Base-by-base conservation (phyloP, 2,113 vertebrate species). In the Hiodon alosoides region DNA sequence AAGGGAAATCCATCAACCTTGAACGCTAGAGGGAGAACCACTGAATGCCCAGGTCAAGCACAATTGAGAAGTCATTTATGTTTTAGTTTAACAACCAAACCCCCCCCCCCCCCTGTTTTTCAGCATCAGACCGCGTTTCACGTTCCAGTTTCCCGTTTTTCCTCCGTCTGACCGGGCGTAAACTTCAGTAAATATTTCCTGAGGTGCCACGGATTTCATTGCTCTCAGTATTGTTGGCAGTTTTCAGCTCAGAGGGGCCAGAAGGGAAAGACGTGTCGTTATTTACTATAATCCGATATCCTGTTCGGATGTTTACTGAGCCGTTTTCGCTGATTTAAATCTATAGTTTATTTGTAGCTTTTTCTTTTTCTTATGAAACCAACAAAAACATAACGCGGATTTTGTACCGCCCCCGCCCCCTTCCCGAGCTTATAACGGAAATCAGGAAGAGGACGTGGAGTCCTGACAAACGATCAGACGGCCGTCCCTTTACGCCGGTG, bases 201-300 rank as follows among this genome's bases (percentile, higher is more conserved):
- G 77, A 7, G 62, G 75, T 77, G 74, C 47, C 51, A 8, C 58
- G 54, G 78, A 57, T 75, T 71, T 4, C 59, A 51, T n/a, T 75
- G 78, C 79, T 84, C 83, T 82, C 83, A 84, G 81, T 80, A 84
- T 84, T 84, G 81, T 82, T 84, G 60, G 74, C 69, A 58, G n/a
- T 74, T 78, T 81, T 76, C 71, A 72, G 78, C 72, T 64, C 48
- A 76, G 71, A 78, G 78, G 78, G 80, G 31, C 31, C 31, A 31
- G 31, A 31, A 31, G 31, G 77, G 69, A 79, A 67, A 72, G 75
- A 79, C 68, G 53, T 6, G 50, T n/a, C 79, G 72, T 80, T 82
- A 84, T 84, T 83, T 84, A 83, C 83, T 76, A 76, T 69, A 61
- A 77, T 81, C 67, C 66, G 52, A 57, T 75, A 76, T 83, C 83